A percentile compares a stretch with the other conserved stretches of the same genome.
Conservation (phyloP, 2,113 vertebrate species). For the Paratilapia polleni region DNA sequence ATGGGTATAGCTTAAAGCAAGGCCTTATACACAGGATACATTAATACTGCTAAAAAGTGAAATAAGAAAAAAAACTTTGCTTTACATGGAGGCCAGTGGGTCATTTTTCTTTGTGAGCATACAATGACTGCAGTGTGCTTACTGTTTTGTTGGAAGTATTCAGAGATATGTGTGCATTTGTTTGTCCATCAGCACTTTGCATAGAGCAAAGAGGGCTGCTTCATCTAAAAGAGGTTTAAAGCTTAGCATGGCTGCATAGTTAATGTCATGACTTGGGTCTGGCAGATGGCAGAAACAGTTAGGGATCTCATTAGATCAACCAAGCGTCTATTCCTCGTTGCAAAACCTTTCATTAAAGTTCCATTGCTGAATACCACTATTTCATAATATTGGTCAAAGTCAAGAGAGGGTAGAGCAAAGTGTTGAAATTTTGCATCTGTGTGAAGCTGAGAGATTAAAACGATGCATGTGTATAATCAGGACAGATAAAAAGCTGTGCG, state of each 20-base stretch:
- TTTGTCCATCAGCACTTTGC: conserved; percentile 57
- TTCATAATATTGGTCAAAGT: conserved; percentile 79
- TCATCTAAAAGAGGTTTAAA: conserved; percentile 70
- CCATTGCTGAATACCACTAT: conserved; percentile 70
- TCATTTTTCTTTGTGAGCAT: conserved; percentile 10
- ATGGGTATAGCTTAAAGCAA: conserved; percentile 73
- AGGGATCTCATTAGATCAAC: conserved; percentile 86
- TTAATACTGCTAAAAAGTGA: conserved; percentile 64
- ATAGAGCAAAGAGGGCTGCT: conserved; percentile 59
- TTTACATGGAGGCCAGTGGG: not conserved
- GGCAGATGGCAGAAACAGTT: conserved; percentile 86
- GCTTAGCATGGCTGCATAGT: conserved; percentile 76
- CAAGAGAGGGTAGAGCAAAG: conserved; percentile 75
- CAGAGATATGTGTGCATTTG: conserved; percentile 18
- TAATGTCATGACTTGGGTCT: conserved; percentile 83
- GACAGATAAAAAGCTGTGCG: conserved; percentile 3
- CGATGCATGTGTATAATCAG: conserved; percentile 51
- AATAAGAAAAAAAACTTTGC: conserved; percentile 21
- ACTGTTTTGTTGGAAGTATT: not conserved
- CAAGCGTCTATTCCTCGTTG: conserved; percentile 77
- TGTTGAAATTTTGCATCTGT: conserved; percentile 59
- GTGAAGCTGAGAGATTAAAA: conserved; percentile 44
- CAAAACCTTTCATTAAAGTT: conserved; percentile 85
- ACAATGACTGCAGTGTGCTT: not conserved
- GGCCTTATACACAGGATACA: conserved; percentile 35